Evolutionary conservation across 2,113 vertebrate species (phyloP), one percentile per base, ranked within the genome.

Genomic region (Corythaixoides concolor): DNA sequence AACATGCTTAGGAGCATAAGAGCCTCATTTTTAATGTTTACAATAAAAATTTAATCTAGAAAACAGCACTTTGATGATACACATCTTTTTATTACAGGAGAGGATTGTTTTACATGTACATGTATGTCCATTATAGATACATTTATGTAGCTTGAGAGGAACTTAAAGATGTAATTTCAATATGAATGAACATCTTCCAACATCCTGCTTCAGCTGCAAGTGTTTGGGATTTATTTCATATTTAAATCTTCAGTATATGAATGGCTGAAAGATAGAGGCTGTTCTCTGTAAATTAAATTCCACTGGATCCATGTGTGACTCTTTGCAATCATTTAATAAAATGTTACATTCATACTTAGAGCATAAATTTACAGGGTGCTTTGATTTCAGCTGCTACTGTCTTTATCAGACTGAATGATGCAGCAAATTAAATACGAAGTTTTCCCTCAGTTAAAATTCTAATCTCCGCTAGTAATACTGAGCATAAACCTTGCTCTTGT

Each of bases 181-280:
- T 78, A 73, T 89, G 89, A 96, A 95, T 75, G 80, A 72, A 72
- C 64, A 56, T 78, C 74, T 85, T 75, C 91, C 88, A 88, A 62
- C 86, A 64, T 94, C 86, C 95, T 90, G 94, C 90, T 95, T 70
- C 88, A 94, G 88, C 96, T 94, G 86, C 80, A 78, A 95, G 86
- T 64, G 80, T 53, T 85, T 89, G 95, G 94, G 85, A 75, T 92
- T 90, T 84, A 85, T 84, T 96, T 93, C 85, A 43, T 84, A 94
- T 94, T 96, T 85, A 93, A 93, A 90, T 86, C 95, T 62, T 90
- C 86, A 22, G 91, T 76, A 78, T 33, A 63, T 9, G 77, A 75
- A 86, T 32, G 87, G 74, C 86, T 86, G 21, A 84, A 81, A 93
- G 82, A 59, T 22, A 89, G 94, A 90, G 80, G 76, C 89, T 58